phyloP scores from a whole-genome alignment of 2,797 vertebrate genomes.

The Hipposideros larvatus region DNA sequence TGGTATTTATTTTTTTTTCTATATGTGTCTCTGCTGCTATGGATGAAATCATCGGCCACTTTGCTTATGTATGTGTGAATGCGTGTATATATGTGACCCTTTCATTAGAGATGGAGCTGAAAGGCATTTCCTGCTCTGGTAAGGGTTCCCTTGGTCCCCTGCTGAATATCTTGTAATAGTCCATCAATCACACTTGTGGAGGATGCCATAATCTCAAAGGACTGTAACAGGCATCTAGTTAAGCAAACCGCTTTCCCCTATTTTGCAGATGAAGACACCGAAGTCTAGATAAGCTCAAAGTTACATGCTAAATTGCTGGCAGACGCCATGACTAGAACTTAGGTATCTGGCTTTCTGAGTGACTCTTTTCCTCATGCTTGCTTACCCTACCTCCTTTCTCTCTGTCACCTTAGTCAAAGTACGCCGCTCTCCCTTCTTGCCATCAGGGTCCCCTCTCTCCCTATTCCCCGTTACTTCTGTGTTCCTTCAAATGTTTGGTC shows the following conservation, averaged over 20 bases:
- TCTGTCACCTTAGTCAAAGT: background rate
- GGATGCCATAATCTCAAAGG: constrained; percentile 45
- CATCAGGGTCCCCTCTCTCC: background rate
- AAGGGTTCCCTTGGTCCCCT: background rate
- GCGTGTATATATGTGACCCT: constrained; percentile 7
- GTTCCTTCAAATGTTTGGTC: constrained; percentile 12
- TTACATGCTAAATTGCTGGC: constrained; percentile 52
- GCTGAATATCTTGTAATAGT: constrained; percentile 38
- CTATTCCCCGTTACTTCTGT: background rate
- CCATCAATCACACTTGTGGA: constrained; percentile 25
- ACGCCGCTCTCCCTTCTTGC: background rate
- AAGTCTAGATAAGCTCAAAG: constrained; percentile 64
- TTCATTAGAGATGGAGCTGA: constrained; percentile 46
- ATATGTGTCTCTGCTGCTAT: constrained; percentile 65
- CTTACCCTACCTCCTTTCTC: background rate
- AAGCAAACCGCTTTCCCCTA: constrained; percentile 1
- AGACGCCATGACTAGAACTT: constrained; percentile 64
- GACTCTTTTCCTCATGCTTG: background rate
- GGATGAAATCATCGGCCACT: constrained; percentile 55
- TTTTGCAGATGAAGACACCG: constrained; percentile 59
- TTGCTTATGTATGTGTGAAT: constrained; percentile 58
- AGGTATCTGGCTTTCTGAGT: constrained; percentile 45
- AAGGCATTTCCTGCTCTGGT: constrained; percentile 41
- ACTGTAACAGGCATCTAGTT: constrained; percentile 30
- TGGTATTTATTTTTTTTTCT: constrained; percentile 71